phyloP scores from a whole-genome alignment of 2,797 vertebrate species.

The Enteromius afrohamiltoni region DNA sequence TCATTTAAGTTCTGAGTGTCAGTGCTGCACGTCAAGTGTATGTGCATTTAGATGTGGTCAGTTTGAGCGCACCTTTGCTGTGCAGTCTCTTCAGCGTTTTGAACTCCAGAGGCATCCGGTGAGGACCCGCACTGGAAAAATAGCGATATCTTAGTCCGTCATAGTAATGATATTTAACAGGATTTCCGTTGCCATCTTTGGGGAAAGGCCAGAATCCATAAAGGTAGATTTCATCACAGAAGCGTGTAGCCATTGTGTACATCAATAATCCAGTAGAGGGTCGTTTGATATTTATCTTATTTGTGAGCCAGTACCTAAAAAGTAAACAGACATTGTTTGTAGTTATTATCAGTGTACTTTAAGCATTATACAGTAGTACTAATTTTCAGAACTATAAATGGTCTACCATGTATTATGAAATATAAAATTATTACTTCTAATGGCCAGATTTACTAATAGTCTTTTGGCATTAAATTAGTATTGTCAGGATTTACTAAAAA shows the following conservation, averaged over 20 bases:
- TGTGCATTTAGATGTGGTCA: slow-evolving; percentile 84
- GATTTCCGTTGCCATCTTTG: slow-evolving; percentile 82
- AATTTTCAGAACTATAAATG: neutral
- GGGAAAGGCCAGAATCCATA: slow-evolving; percentile 92
- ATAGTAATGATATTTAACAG: slow-evolving; percentile 90
- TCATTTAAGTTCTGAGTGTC: slow-evolving; percentile 9
- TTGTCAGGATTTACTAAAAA: neutral
- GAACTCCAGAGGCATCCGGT: slow-evolving; percentile 89
- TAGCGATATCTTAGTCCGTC: slow-evolving; percentile 87
- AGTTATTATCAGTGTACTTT: neutral
- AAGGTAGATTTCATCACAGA: slow-evolving; percentile 89
- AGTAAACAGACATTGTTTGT: slow-evolving; percentile 56
- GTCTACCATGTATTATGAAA: neutral
- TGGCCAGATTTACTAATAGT: neutral
- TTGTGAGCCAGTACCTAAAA: slow-evolving; percentile 87
- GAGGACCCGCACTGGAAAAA: slow-evolving; percentile 85
- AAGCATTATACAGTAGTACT: neutral
- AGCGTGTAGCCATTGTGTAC: slow-evolving; percentile 88
- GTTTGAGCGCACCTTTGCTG: slow-evolving; percentile 85
- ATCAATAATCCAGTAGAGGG: slow-evolving; percentile 89
- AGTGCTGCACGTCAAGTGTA: slow-evolving; percentile 72
- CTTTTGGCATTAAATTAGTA: neutral
- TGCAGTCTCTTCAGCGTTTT: slow-evolving; percentile 84
- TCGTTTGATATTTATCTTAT: slow-evolving; percentile 88
- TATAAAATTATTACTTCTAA: neutral